phyloP scores from a whole-genome alignment of 2,888 invertebrate genomes.

The Arge pagana region DNA sequence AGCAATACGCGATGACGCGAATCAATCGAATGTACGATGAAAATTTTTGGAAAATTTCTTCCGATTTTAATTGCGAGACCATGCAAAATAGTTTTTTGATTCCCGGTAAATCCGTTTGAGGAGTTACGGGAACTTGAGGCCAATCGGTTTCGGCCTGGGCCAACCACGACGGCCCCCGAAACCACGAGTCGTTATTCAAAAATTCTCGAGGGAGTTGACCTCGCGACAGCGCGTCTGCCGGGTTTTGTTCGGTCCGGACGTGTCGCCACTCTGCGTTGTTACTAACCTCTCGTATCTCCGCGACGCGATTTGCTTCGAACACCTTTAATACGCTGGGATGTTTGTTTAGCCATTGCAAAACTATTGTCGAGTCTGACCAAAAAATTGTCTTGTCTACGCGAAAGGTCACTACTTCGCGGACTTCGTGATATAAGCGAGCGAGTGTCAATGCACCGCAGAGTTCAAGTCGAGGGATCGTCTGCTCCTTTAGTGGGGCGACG shows the following conservation, averaged over 20 bases:
- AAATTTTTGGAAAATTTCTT: slow-evolving; percentile 5
- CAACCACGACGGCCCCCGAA: slow-evolving; percentile 27
- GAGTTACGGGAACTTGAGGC: neutral
- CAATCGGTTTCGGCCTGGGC: slow-evolving; percentile 13
- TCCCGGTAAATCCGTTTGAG: slow-evolving; percentile 2
- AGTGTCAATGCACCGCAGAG: slow-evolving; percentile 35
- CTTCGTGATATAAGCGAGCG: slow-evolving; percentile 15
- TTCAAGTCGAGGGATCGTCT: slow-evolving; percentile 37
- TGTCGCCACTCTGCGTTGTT: slow-evolving; percentile 26
- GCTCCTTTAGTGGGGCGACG: slow-evolving; percentile 38
- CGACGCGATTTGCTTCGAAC: slow-evolving; percentile 35
- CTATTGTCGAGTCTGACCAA: slow-evolving; percentile 37
- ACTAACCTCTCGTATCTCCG: slow-evolving; percentile 31
- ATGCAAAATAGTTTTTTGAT: no score
- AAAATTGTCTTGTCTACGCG: slow-evolving; percentile 19
- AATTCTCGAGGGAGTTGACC: slow-evolving; percentile 27
- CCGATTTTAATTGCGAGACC: no score
- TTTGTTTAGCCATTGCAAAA: slow-evolving; percentile 32
- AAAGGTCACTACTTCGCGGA: slow-evolving; percentile 13
- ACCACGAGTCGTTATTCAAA: slow-evolving; percentile 18
- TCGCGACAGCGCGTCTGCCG: slow-evolving; percentile 31
- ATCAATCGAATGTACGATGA: slow-evolving; percentile 1
- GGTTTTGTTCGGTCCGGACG: slow-evolving; percentile 27
- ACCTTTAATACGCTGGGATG: slow-evolving; percentile 27
- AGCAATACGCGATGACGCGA: slow-evolving; percentile 17